Evolutionary conservation across 2,113 vertebrate species (phyloP).

Genomic region (Actinemys pallida): DNA sequence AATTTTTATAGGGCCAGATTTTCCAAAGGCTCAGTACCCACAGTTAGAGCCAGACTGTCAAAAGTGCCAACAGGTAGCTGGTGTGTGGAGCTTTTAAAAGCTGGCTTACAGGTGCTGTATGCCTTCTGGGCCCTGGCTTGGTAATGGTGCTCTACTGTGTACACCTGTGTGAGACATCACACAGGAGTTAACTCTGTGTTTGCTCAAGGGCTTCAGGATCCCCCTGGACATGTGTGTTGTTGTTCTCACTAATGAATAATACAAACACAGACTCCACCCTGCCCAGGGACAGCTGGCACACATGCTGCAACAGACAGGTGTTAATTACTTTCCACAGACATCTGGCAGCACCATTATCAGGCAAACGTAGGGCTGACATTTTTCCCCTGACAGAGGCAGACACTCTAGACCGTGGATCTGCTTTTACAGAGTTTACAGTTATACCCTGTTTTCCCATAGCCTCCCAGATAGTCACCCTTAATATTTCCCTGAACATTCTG

Average conservation of each 20-base stretch:
- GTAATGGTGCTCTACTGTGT: too few relatives aligned
- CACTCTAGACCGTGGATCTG: accelerated
- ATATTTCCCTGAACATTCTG: background rate
- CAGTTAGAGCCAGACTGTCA: background rate
- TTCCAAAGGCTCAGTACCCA: background rate
- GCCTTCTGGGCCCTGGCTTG: background rate
- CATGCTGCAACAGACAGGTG: accelerated
- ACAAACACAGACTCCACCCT: accelerated
- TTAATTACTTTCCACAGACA: accelerated
- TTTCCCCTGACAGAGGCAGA: background rate
- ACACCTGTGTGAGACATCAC: background rate
- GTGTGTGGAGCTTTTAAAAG: background rate
- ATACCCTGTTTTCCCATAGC: background rate
- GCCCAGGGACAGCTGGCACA: background rate
- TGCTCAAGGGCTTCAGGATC: background rate
- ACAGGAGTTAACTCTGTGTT: background rate
- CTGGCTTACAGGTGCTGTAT: background rate
- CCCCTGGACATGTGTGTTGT: accelerated
- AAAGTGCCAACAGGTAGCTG: background rate
- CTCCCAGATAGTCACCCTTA: background rate
- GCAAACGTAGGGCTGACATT: background rate
- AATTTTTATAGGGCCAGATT: background rate
- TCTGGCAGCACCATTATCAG: background rate
- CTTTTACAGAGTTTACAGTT: background rate
- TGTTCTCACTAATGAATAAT: background rate